Evolutionary conservation across 2,113 vertebrate species (phyloP), one percentile per base, ranked within the genome.

Genomic region (Polypterus bichir): DNA sequence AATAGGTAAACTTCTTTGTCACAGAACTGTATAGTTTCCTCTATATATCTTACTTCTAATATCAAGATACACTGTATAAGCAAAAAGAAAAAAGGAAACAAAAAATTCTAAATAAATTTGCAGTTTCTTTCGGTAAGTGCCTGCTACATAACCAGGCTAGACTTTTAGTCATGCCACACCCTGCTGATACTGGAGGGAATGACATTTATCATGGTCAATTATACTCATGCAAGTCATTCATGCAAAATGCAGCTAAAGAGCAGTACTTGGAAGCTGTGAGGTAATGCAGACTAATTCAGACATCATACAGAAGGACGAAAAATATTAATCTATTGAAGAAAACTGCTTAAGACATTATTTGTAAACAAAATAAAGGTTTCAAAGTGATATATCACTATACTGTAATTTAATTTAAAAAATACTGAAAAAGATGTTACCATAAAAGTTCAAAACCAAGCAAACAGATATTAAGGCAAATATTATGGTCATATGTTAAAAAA

Each of bases 181-280:
- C 87, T 82, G 87, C 81, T 79, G 82, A 70, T 81, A 85, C 75
- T 85, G 75, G 68, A 79, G 82, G 83, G 85, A 84, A 81, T 79
- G 80, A 73, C 79, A 87, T 65, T 77, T 86, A 81, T 79, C 85
- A 87, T 79, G 88, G 83, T 80, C 89, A 86, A 88, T 89, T 91
- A 87, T 84, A 92, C 76, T 77, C 93, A 95, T 97, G 93, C 92
- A 92, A 93, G 27, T 88, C 91, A 80, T 87, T 80, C 96, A 97
- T 98, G 96, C 96, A 86, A 71, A 77, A 86, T 84, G 89, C 80
- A 87, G 88, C 83, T 83, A 88, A 76, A 73, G 78, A 68, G 67
- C 60, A 75, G 83, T 86, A 76, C 87, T 89, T 76, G 74, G 89
- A 92, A 84, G 90, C 82, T 83, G 82, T 80, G 80, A 81, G 83